Base-by-base conservation (phyloP, 1,140 invertebrate species). In the Dufourea novaeangliae region DNA sequence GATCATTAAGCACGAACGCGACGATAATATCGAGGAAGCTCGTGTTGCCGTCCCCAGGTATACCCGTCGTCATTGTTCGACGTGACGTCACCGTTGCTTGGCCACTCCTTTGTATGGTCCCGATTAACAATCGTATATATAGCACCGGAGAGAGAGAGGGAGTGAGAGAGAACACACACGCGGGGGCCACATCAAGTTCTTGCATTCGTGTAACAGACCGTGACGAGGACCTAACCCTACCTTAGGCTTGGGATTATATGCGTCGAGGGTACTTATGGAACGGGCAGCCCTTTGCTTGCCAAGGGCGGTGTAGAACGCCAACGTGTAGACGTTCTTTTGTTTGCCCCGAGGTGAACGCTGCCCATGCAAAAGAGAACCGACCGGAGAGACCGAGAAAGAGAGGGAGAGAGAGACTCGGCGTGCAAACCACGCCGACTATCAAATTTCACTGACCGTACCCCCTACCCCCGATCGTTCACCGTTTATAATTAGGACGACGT, bases 241-340 rank as follows among this genome's bases (percentile, higher is more conserved):
- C 68, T n/a, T n/a, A n/a, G 34, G 57, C 50, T 20, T 73, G 67
- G n/a, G 71, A 74, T 83, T 84, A 80, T 80, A 67, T 64, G 25
- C 64, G 75, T 64, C 69, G 71, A 76, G 72, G 72, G 66, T 74
- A 62, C 77, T 67, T 27, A 61, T 56, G 63, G 37, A 61, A 54
- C 52, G 70, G 66, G 69, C 63, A 75, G 78, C 76, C 82, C 82
- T 85, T 86, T 88, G 87, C 84, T 87, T 88, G 68, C 84, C 80
- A 57, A 86, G 80, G 88, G 87, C 78, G n/a, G 86, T 86, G 79
- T 85, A 79, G 61, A 69, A 67, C 59, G 46, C 34, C 46, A 75
- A 0, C 75, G 52, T 67, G 41, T 75, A 79, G 69, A 70, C 81
- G 70, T 86, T 85, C 81, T 88, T 87, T 86, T 87, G 85, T 88